Percentiles rank a stretch among this genome's conserved stretches.
Conservation (phyloP, 2,888 invertebrate genomes). For the Eupithecia vulgata region DNA sequence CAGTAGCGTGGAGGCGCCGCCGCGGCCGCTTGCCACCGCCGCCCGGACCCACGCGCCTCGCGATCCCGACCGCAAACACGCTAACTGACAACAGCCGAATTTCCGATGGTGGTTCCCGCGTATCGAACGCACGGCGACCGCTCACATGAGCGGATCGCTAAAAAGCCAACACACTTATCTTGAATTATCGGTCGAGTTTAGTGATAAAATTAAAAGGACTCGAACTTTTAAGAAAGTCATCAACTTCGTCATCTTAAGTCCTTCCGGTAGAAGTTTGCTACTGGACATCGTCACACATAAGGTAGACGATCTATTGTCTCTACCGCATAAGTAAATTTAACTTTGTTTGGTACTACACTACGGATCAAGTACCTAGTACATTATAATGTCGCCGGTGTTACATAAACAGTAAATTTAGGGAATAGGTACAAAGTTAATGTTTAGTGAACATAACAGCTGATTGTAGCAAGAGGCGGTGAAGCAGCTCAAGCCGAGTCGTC, state of each 20-base stretch:
- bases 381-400: conserved; percentile 9
- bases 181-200: conserved; percentile 48
- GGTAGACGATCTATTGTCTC: conserved; percentile 55
- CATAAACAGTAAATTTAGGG: conserved; percentile 37
- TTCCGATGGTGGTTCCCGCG: conserved; percentile 65
- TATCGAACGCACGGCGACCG: conserved; percentile 53
- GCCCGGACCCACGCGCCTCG: conserved; percentile 54
- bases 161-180: conserved; percentile 46
- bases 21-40: conserved; percentile 73
- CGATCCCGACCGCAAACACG: conserved; percentile 61
- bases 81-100: conserved; percentile 51
- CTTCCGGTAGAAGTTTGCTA: conserved; percentile 44
- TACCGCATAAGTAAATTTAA: conserved; percentile 48
- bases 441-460: not conserved
- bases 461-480: not conserved
- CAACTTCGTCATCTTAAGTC: conserved; percentile 44
- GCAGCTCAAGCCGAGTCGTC: not conserved
- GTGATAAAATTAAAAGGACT: conserved; percentile 47
- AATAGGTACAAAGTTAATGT: conserved; percentile 39
- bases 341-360: conserved; percentile 46
- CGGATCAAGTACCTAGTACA: conserved; percentile 28
- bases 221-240: conserved; percentile 46
- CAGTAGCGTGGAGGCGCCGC: conserved; percentile 81
- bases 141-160: conserved; percentile 51
- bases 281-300: conserved; percentile 50